phyloP scores from a whole-genome alignment of 2,797 vertebrate genomes.

The Macropodus opercularis region DNA sequence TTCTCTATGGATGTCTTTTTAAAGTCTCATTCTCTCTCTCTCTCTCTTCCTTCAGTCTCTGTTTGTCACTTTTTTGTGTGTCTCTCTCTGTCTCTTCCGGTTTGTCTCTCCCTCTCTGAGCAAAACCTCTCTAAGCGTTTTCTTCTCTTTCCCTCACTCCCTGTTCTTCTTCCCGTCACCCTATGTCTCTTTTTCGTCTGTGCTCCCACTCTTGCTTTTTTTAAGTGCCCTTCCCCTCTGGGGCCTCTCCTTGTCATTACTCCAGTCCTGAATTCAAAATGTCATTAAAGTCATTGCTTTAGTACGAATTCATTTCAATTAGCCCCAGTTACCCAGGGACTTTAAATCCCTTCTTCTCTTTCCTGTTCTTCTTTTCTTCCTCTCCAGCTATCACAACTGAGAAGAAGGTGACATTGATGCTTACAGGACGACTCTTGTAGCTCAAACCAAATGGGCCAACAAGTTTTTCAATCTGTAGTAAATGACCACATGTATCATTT shows the following conservation, averaged over 20 bases:
- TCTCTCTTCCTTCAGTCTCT: constrained; percentile 17
- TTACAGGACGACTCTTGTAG: constrained; percentile 4
- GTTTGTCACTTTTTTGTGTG: constrained; percentile 13
- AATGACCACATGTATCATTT: too few relatives aligned
- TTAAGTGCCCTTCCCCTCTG: constrained; percentile 58
- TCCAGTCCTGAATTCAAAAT: constrained; percentile 76
- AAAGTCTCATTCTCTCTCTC: constrained; percentile 26
- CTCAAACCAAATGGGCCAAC: neutral
- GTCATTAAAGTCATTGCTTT: constrained; percentile 78
- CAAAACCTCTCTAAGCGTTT: constrained; percentile 20
- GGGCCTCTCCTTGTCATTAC: constrained; percentile 73
- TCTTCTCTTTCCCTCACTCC: neutral
- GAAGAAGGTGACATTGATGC: constrained; percentile 40
- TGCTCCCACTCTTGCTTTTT: constrained; percentile 35
- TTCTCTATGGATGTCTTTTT: constrained; percentile 35
- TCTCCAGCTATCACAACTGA: constrained; percentile 1
- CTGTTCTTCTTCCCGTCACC: constrained; percentile 3
- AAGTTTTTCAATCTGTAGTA: too few relatives aligned
- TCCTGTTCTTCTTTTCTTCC: constrained; percentile 1
- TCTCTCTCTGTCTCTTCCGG: constrained; percentile 34
- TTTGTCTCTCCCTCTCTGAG: constrained; percentile 40
- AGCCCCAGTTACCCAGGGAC: constrained; percentile 69
- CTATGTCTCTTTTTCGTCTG: constrained; percentile 22
- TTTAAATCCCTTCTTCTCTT: constrained; percentile 27
- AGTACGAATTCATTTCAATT: constrained; percentile 80